Percentiles rank a stretch among this genome's conserved stretches.
phyloP scores from a whole-genome alignment of 2,797 vertebrate genomes.

The Fringilla coelebs region DNA sequence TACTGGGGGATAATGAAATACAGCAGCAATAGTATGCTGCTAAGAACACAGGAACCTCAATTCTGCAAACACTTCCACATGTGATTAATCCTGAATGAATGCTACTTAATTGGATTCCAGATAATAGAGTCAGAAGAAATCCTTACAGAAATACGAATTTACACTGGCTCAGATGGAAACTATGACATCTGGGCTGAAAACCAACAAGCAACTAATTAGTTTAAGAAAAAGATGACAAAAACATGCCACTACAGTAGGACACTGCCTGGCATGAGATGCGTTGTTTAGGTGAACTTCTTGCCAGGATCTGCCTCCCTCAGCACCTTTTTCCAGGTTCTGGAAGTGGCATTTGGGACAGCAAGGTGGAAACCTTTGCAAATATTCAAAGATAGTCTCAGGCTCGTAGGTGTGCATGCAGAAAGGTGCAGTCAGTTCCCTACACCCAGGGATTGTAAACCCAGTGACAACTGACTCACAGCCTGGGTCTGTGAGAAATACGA shows the following conservation, averaged over 20 bases:
- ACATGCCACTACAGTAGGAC: not conserved
- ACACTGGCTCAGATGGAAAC: not conserved
- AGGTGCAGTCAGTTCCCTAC: not conserved
- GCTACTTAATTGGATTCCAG: constrained; percentile 7
- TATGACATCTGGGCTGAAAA: constrained; percentile 32
- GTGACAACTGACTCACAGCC: not conserved
- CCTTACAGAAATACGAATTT: constrained; percentile 39
- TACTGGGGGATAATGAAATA: not conserved
- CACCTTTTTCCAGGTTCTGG: not conserved
- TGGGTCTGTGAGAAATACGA: not conserved
- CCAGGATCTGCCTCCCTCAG: not conserved
- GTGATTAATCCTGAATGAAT: not conserved
- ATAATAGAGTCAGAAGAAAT: constrained; percentile 10
- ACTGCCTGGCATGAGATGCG: not conserved
- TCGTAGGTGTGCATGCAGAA: not conserved
- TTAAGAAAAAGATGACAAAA: constrained; percentile 5
- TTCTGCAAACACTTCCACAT: constrained; percentile 3
- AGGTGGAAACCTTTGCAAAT: not conserved
- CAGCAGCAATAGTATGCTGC: not conserved
- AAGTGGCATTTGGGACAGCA: not conserved
- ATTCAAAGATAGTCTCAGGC: not conserved
- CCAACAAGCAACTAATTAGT: not conserved
- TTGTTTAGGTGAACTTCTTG: not conserved
- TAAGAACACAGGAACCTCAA: not conserved
- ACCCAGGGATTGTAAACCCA: not conserved